phyloP scores from a whole-genome alignment of 2,888 invertebrate genomes.

The Parnassius orleans region DNA sequence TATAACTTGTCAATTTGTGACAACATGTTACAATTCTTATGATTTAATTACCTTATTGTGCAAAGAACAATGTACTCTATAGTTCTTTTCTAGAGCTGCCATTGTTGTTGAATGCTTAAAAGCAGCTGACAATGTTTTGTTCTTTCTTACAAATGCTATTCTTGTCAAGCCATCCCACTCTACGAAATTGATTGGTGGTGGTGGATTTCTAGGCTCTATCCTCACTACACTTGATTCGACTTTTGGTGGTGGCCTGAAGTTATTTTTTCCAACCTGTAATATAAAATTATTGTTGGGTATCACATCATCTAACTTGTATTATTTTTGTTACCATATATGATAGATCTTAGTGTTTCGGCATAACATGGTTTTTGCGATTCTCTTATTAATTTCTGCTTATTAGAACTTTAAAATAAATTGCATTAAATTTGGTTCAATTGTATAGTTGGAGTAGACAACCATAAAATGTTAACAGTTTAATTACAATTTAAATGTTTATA shows the following conservation, averaged over 20 bases:
- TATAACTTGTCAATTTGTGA: too few relatives aligned
- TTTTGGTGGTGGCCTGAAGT: conserved; percentile 99
- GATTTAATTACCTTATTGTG: conserved; percentile 82
- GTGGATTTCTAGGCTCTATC: conserved; percentile 98
- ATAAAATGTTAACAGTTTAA: too few relatives aligned
- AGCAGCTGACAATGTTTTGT: conserved; percentile 95
- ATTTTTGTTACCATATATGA: too few relatives aligned
- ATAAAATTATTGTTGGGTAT: background rate
- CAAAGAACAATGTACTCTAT: conserved; percentile 91
- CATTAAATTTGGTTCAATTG: too few relatives aligned
- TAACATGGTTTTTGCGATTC: too few relatives aligned
- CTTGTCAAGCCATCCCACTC: conserved; percentile 99
- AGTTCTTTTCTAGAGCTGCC: conserved; percentile 94
- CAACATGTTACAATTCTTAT: background rate
- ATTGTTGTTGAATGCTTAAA: conserved; percentile 93
- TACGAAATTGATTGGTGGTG: conserved; percentile 96
- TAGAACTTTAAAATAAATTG: too few relatives aligned
- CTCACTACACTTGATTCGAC: conserved; percentile 99
- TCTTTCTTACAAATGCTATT: conserved; percentile 97
- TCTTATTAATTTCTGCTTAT: too few relatives aligned
- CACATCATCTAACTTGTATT: too few relatives aligned
- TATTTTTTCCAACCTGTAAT: conserved; percentile 95
- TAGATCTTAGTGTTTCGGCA: too few relatives aligned
- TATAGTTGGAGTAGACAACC: too few relatives aligned
- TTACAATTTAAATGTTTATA: too few relatives aligned